Base-by-base conservation (phyloP, 1,140 invertebrate species). In the Lepeophtheirus salmonis region DNA sequence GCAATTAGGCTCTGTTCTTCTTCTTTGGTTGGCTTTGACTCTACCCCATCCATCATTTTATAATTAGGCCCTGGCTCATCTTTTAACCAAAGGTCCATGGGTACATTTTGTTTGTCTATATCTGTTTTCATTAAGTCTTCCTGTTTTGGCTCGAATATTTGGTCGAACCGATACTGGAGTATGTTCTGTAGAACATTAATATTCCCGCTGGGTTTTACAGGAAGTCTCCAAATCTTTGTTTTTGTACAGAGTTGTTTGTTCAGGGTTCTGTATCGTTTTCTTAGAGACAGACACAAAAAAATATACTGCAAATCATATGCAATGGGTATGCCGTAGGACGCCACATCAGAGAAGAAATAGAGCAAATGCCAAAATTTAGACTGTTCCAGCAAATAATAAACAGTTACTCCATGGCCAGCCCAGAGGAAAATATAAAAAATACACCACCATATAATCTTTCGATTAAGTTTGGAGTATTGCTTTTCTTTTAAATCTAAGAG, bases 131-230 rank as follows among this genome's bases (percentile, higher is more conserved):
- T 41, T 10, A 41, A 2, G 13, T 53, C 50, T 18, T 61, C 49
- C n/a, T 53, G 14, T 2, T 20, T 50, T 2, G 59, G 59, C 25
- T 61, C 59, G 16, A 54, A 61, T n/a, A 61, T 61, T 50, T 61
- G 59, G 25, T 61, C 59, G 54, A 61, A 61, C n/a, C 59, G 16
- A 24, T 61, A 53, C 22, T 56, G 50, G n/a, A 61, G 25, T n/a
- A 61, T 61, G 16, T 56, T 56, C n/a, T 61, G 59, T 20, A 61
- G 24, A 4, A 61, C 25, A n/a, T 16, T 16, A 52, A 13, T 52
- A 21, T 16, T 16, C 18, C 16, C 16, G 14, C 10, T 12, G 12
- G 50, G 16, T 10, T 4, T 52, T 16, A 14, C 6, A 6, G 12
- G 14, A 10, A 52, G 10, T 16, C 16, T 52, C 18, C 30, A 50